phyloP scores from a whole-genome alignment of 1,140 invertebrate species.

The Drosophila sulfurigaster region DNA sequence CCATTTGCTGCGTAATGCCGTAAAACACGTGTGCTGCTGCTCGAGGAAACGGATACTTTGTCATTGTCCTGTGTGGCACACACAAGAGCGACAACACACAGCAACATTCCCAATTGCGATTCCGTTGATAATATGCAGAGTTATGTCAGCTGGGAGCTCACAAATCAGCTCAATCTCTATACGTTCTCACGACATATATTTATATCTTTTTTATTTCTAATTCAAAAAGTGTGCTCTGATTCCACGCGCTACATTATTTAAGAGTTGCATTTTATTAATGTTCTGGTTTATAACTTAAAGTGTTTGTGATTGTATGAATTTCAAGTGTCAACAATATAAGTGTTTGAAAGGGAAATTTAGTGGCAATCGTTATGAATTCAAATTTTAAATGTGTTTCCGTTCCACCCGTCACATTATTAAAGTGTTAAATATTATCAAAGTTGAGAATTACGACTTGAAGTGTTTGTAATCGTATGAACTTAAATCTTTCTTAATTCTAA shows the following conservation, averaged over 20 bases:
- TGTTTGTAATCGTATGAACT: too few relatives aligned
- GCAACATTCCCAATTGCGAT: conserved; percentile 6
- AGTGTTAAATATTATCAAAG: too few relatives aligned
- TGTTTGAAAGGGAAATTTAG: too few relatives aligned
- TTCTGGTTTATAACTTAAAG: too few relatives aligned
- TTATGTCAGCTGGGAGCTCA: conserved; percentile 6
- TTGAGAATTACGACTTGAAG: too few relatives aligned
- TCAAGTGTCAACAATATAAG: too few relatives aligned
- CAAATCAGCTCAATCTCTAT: background rate
- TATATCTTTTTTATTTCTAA: background rate
- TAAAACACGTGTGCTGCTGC: conserved; percentile 24
- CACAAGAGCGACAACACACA: background rate
- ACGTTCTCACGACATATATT: background rate
- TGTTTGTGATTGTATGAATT: too few relatives aligned
- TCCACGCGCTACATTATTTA: background rate
- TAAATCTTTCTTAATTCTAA: too few relatives aligned
- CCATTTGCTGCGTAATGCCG: conserved; percentile 22
- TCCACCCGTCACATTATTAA: background rate
- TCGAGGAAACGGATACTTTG: conserved; percentile 23
- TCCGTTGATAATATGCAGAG: conserved; percentile 4
- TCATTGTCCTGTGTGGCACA: conserved; percentile 16
- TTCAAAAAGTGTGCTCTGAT: background rate
- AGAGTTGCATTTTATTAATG: background rate
- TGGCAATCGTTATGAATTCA: too few relatives aligned
- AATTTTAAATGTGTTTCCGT: background rate